Base-by-base conservation (phyloP, 2,888 invertebrate species). In the Callosobruchus maculatus region DNA sequence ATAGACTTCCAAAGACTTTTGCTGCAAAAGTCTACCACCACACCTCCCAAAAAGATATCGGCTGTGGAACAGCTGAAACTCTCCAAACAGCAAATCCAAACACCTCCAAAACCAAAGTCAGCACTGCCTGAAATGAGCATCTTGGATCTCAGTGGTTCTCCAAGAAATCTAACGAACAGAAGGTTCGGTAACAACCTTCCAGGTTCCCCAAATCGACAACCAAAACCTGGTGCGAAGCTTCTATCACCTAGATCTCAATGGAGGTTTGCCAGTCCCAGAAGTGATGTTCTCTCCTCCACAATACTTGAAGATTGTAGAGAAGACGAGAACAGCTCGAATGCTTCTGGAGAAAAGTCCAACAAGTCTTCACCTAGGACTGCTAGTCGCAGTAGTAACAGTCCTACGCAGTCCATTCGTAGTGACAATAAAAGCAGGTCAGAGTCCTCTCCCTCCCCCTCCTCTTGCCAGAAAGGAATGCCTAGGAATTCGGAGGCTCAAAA, bases 291-390 rank as follows among this genome's bases (percentile, higher is more conserved):
- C 83, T 95, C 95, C 68, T 93, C 94, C 70, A 95, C 95, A 74
- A 96, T 96, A 85, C 93, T 93, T 68, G 96, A 96, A 89, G 96
- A 93, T 80, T 92, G 93, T 82, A 94, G 94, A 83, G 93, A 93
- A 83, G 95, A 95, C 83, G 94, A 94, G 80, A 49, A 49, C 49
- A 92, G 89, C 80, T 90, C 91, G 0, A 90, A 90, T 77, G 90
- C 90, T 81, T 91, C 91, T 21, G 88, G 89, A 31, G 91, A 91
- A 82, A 49, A 49, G 49, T 49, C 49, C 49, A 49, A 13, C 49
- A 49, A 18, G 49, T 49, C 49, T 13, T 49, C 49, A 18, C 49
- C 49, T 49, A 89, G 89, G 80, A 88, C 87, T 74, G 89, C 21
- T 21, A 67, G 67, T 21, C n/a, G 21, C 4, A 49, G 67, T 13